Conservation (phyloP, 2,888 invertebrate genomes). For the Drosophila recens region DNA sequence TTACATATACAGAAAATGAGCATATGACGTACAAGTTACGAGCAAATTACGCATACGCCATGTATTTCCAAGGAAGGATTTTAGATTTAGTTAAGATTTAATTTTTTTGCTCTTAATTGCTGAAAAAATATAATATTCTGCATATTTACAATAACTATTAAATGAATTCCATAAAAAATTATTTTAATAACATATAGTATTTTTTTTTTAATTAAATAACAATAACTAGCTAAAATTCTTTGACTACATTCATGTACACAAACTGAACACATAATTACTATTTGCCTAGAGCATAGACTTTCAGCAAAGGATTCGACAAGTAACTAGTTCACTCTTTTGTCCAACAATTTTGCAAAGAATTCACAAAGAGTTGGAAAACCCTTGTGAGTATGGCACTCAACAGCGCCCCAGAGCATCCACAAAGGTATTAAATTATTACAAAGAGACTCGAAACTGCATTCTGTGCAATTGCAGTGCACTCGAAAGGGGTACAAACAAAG, state of each 20-base stretch:
- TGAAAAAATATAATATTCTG: too few species aligned
- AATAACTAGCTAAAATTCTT: neutral
- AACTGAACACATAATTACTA: conserved; percentile 17
- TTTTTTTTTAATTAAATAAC: too few species aligned
- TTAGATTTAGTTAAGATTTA: conserved; percentile 2
- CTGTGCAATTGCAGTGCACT: conserved; percentile 32
- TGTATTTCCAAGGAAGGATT: conserved; percentile 18
- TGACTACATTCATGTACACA: neutral
- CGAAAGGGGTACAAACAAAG: conserved; percentile 27
- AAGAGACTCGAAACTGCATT: conserved; percentile 58
- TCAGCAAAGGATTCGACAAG: conserved; percentile 28
- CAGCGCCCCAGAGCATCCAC: conserved; percentile 42
- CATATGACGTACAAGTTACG: conserved; percentile 38
- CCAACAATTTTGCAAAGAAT: conserved; percentile 32
- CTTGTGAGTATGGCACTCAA: conserved; percentile 38
- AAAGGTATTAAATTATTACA: conserved; percentile 74
- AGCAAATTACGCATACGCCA: conserved; percentile 61
- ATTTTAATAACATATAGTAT: too few species aligned
- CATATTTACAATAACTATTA: too few species aligned
- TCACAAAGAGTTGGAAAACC: conserved; percentile 43
- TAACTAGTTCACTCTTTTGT: conserved; percentile 32
- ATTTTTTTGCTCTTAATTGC: too few species aligned
- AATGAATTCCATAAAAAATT: neutral
- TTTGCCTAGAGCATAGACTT: conserved; percentile 27
- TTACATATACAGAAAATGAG: conserved; percentile 24